Evolutionary conservation across 2,888 invertebrate species (phyloP), one percentile per base, ranked within the genome.

Genomic region (Xylota segnis): DNA sequence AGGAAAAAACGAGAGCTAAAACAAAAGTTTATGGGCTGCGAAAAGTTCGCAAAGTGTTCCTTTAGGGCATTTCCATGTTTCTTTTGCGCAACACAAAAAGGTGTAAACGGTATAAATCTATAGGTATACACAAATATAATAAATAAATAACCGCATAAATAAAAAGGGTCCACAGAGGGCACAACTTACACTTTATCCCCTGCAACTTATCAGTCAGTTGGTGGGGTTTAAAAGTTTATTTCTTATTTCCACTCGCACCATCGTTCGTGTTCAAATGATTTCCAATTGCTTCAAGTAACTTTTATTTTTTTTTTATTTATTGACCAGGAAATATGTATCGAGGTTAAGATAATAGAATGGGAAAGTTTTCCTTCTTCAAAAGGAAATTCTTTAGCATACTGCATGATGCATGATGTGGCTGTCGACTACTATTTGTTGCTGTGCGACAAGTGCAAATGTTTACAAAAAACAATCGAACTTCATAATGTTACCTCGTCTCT

Each of bases 1-100:
- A 75, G 50, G 58, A 70, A 79, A 70, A 63, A 43, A 37, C 32
- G 50, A 37, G 58, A 75, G 79, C 65, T 79, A 79, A 84, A 84
- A 84, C 74, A 84, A 84, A 84, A 84, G 74, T 84, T 84, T 84
- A 84, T 70, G 84, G 79, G 58, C 79, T 84, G 79, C 68, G 50
- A 70, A 78, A 83, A 83, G 40, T 63, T 83, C 34, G 66, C 79
- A 84, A 79, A 84, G 78, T 83, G 56, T 75, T 84, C 50, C 84
- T 75, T 74, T 75, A 79, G 84, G 84, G 84, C 65, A 79, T 74
- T 83, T 79, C 58, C 83, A 79, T 74, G 78, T 74, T 83, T 70
- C 66, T 47, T 37, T 66, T 72, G 40, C 32, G 34, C 29, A 54
- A 54, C 45, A 54, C 59, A 63, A 78, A 74, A 70, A 70, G 63